These are phyloP conservation scores for Saccopteryx leptura DNA, from an alignment of 2,113 vertebrate species.

Conservation along the genomic window DNA sequence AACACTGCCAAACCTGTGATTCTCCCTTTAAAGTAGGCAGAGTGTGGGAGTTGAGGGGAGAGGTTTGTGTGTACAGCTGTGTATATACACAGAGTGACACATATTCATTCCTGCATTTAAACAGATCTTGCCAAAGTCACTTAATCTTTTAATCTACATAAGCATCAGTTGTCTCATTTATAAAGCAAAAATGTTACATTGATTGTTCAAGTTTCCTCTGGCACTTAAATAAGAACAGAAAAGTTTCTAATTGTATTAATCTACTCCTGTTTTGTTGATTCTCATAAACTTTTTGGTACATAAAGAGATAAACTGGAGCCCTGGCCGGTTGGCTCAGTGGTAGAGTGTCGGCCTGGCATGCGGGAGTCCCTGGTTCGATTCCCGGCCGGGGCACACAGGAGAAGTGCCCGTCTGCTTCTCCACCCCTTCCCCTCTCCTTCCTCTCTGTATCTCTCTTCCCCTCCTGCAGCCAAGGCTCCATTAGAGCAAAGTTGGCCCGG, in stretches of 20 bases:
- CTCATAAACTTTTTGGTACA: not conserved
- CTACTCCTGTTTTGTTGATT: not conserved
- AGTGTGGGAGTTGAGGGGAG: not conserved
- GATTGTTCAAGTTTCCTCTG: not conserved
- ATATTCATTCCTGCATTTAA: not conserved
- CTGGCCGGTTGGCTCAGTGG: too few relatives aligned
- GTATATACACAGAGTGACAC: fast-evolving
- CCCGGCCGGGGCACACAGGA: too few relatives aligned
- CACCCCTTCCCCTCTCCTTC: too few relatives aligned
- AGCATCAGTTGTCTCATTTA: not conserved
- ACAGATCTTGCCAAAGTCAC: not conserved
- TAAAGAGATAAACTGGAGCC: not conserved
- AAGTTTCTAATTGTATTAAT: not conserved
- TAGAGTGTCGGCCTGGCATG: too few relatives aligned
- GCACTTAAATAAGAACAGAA: not conserved
- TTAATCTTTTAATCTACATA: not conserved
- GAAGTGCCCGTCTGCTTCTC: too few relatives aligned
- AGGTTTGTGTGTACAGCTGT: not conserved
- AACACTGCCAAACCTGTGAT: not conserved
- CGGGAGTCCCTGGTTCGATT: too few relatives aligned
- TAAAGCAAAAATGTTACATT: not conserved
- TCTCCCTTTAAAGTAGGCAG: not conserved
- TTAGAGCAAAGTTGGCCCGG: too few relatives aligned
- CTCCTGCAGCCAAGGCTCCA: too few relatives aligned
- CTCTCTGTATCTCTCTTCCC: too few relatives aligned